Conservation (phyloP, 2,113 vertebrate species). For the Gallinago paraguaiae region DNA sequence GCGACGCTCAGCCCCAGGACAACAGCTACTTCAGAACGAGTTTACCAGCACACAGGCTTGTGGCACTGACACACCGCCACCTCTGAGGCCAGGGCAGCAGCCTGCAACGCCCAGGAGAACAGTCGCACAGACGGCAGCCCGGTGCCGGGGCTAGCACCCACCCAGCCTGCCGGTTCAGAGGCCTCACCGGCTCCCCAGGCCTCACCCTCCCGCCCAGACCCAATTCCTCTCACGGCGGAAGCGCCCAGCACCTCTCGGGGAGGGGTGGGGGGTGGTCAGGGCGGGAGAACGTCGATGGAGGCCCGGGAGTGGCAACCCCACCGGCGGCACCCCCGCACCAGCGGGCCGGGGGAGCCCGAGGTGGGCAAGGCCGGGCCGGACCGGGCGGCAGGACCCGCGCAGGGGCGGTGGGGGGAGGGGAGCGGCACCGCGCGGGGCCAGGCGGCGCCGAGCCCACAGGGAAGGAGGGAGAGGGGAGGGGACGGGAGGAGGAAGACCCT, state of each 20-base stretch:
- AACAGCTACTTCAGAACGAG: fast-evolving
- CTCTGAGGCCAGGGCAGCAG: not conserved
- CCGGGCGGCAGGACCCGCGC: too few species aligned
- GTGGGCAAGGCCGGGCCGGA: too few species aligned
- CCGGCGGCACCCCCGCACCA: not conserved
- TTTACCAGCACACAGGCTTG: not conserved
- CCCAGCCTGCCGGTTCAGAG: not conserved
- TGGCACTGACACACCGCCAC: fast-evolving
- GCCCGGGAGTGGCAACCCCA: not conserved
- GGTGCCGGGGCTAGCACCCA: not conserved
- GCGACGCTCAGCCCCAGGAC: not conserved
- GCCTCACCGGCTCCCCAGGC: not conserved
- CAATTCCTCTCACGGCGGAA: not conserved
- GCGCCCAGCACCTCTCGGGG: too few species aligned
- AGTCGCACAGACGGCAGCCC: not conserved
- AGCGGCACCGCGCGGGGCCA: not conserved
- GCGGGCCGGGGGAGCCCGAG: too few species aligned
- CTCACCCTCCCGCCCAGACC: not conserved
- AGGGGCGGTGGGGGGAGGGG: not conserved
- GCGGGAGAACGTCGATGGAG: not conserved
- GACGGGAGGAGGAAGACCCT: not conserved
- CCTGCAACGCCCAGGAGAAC: not conserved
- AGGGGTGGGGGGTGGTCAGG: too few species aligned
- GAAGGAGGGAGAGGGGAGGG: not conserved
- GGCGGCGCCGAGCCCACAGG: too few species aligned